Base-by-base conservation (phyloP, 2,888 invertebrate genomes). In the Microchrysa polita region DNA sequence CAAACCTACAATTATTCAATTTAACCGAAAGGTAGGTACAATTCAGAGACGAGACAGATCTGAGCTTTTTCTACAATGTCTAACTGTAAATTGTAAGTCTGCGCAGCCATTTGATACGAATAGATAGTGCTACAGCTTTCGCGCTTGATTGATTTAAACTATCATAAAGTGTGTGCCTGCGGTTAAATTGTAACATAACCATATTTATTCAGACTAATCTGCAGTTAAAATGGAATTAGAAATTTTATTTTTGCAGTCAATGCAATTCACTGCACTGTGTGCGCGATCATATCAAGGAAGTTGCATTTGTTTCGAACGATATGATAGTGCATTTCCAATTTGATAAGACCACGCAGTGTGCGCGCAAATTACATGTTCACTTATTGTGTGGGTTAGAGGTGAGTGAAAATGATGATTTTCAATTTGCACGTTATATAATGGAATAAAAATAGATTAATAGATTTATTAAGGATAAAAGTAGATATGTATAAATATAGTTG, bases 311-410 rank as follows among this genome's bases (percentile, higher is more conserved):
- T 65, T 27, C 20, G 48, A n/a, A 61, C 1, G 52, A 55, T n/a
- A n/a, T 65, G 65, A 65, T 65, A 65, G 65, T 22, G 65, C 65
- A 65, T 65, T 65, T 65, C 65, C 65, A 65, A 65, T 65, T 44
- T 22, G 65, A 18, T 22, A n/a, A n/a, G 18, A 20, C 16, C 14
- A 20, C 18, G 18, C 18, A 16, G 22, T 55, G 48, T 42, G 42
- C 7, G 42, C 12, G 42, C 2, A 48, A 34, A 34, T 34, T 34
- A 34, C 4, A 34, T 34, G 27, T 34, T 34, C n/a, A n/a, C n/a
- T n/a, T n/a, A n/a, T n/a, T 34, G 27, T 34, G 27, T 34, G 27
- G 27, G 27, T n/a, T n/a, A n/a, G n/a, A n/a, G 27, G 27, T 34
- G 27, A 7, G n/a, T n/a, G n/a, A n/a, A n/a, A n/a, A n/a, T n/a